These are phyloP conservation scores for Sarcophaga subvicina DNA, from an alignment of 2,888 invertebrate species.

Conservation along the genomic window DNA sequence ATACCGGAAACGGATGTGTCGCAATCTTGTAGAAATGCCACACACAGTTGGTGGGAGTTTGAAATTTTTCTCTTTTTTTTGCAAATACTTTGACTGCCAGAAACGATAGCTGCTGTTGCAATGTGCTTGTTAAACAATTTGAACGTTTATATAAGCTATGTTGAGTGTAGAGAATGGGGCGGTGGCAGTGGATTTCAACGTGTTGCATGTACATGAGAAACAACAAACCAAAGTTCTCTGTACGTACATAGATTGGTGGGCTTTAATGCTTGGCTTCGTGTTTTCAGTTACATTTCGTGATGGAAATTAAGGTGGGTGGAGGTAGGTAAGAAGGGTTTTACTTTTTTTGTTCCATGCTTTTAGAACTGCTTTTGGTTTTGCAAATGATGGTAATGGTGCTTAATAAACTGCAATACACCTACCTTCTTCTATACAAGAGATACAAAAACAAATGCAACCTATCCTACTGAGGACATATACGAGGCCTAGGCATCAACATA, in stretches of 20 bases:
- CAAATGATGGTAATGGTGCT: not conserved
- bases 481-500: conserved; percentile 38
- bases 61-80: conserved; percentile 4
- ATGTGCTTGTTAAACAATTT: too few relatives aligned
- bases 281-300: not conserved
- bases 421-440: too few relatives aligned
- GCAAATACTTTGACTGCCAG: conserved; percentile 39
- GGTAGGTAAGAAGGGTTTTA: not conserved
- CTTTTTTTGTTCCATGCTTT: not conserved
- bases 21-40: conserved; percentile 42
- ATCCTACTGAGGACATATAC: conserved; percentile 13
- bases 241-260: not conserved
- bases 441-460: not conserved
- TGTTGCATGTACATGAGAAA: not conserved
- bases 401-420: not conserved
- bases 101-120: conserved; percentile 44
- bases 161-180: not conserved
- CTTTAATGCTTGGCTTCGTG: not conserved
- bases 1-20: conserved; percentile 69
- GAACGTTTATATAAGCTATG: not conserved
- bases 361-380: not conserved
- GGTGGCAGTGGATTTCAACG: not conserved
- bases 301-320: not conserved
- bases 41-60: not conserved
- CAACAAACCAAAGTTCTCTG: not conserved